phyloP scores from a whole-genome alignment of 2,888 invertebrate species.

The Aradus depressus region DNA sequence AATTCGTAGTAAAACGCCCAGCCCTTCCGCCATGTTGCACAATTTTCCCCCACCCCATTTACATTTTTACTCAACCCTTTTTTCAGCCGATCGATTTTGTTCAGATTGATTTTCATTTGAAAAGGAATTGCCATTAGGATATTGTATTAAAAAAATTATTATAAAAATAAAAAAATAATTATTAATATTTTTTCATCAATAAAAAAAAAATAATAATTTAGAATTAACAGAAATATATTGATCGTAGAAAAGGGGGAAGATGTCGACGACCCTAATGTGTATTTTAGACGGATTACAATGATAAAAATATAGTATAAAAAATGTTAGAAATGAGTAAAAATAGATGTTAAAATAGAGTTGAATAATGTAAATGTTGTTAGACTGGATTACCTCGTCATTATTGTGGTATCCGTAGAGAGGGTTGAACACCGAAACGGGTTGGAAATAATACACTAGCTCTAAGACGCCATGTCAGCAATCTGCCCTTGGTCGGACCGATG shows the following conservation, averaged over 20 bases:
- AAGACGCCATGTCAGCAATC: constrained; percentile 44
- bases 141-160: background rate
- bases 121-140: background rate
- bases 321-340: background rate
- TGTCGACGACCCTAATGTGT: constrained; percentile 30
- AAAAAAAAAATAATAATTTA: too few relatives aligned
- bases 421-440: constrained; percentile 30
- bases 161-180: constrained; percentile 7
- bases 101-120: background rate
- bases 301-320: background rate
- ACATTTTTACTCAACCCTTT: constrained; percentile 30
- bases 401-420: constrained; percentile 26
- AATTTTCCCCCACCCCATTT: constrained; percentile 30
- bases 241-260: constrained; percentile 27
- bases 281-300: constrained; percentile 17
- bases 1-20: constrained; percentile 34
- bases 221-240: constrained; percentile 24
- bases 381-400: constrained; percentile 28
- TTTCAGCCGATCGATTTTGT: constrained; percentile 17
- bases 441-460: constrained; percentile 37
- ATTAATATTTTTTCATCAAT: background rate
- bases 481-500: constrained; percentile 32
- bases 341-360: background rate
- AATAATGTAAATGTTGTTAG: background rate
- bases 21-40: constrained; percentile 56